A percentile compares a stretch with the other conserved stretches of the same genome.
These are phyloP conservation scores for Gandaritis pyraliata DNA, from an alignment of 2,888 invertebrate species.

Conservation along the genomic window DNA sequence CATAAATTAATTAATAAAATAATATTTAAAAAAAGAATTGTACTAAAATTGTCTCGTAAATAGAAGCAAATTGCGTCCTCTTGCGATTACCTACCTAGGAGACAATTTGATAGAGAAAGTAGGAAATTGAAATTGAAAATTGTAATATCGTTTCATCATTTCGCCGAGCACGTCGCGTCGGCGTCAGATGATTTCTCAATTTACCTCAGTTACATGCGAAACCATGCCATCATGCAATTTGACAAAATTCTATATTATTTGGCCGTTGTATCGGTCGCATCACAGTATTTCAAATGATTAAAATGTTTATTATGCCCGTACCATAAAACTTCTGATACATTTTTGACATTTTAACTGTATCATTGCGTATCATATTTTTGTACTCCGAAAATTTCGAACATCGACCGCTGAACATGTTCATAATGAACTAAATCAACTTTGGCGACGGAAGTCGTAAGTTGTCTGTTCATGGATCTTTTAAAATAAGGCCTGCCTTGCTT, in stretches of 20 bases:
- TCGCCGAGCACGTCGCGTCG: constrained; percentile 20
- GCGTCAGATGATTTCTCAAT: constrained; percentile 18
- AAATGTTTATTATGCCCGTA: background rate
- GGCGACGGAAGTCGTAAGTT: no score
- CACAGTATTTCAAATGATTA: background rate
- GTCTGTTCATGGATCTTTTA: no score
- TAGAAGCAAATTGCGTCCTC: constrained; percentile 63
- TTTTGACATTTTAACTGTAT: background rate
- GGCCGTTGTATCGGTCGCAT: background rate
- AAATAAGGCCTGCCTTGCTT: no score
- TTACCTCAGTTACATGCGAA: constrained; percentile 32
- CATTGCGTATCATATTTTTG: no score
- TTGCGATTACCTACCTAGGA: constrained; percentile 58
- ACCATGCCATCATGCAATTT: constrained; percentile 18
- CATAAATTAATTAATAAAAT: constrained; percentile 36
- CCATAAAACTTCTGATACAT: background rate
- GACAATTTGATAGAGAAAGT: constrained; percentile 55
- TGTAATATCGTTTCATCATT: constrained; percentile 31
- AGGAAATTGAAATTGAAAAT: constrained; percentile 38
- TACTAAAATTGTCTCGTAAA: constrained; percentile 33
- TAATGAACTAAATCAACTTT: no score
- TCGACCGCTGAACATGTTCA: no score
- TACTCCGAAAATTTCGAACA: no score
- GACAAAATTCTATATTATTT: background rate
- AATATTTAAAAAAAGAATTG: background rate